phyloP scores from a whole-genome alignment of 2,888 invertebrate genomes.

The Hypomecis atomaria region DNA sequence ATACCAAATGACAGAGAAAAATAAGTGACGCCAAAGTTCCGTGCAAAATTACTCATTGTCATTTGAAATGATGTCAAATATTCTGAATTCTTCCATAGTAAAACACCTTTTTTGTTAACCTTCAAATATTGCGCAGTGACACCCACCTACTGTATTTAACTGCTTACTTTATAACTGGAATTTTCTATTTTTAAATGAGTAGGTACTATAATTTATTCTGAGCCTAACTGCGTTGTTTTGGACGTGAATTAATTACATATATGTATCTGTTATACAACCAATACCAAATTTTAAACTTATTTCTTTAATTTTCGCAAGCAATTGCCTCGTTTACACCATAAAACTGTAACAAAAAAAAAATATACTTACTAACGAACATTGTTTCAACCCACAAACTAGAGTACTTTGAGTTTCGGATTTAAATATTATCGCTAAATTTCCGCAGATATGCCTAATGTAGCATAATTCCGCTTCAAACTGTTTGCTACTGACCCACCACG shows the following conservation, averaged over 20 bases:
- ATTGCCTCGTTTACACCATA: no score
- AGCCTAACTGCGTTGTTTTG: background rate
- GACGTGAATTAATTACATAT: background rate
- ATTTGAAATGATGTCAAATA: background rate
- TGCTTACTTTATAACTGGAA: background rate
- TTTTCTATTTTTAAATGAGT: background rate
- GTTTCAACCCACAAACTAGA: no score
- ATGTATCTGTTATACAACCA: no score
- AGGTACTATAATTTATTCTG: background rate
- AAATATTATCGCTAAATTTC: no score
- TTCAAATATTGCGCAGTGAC: background rate
- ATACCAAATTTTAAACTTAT: no score
- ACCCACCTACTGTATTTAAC: slow-evolving; percentile 1
- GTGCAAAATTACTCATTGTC: no score
- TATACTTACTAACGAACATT: no score
- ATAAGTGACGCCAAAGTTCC: no score
- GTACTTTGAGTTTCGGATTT: no score
- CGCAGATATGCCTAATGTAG: background rate
- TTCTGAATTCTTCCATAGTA: background rate
- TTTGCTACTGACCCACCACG: slow-evolving; percentile 9
- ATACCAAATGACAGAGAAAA: no score
- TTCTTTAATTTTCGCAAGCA: no score
- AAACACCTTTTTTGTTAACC: background rate
- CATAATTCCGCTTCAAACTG: background rate
- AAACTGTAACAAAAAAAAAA: no score